phyloP scores from a whole-genome alignment of 2,113 vertebrate species.

The Apaloderma vittatum region DNA sequence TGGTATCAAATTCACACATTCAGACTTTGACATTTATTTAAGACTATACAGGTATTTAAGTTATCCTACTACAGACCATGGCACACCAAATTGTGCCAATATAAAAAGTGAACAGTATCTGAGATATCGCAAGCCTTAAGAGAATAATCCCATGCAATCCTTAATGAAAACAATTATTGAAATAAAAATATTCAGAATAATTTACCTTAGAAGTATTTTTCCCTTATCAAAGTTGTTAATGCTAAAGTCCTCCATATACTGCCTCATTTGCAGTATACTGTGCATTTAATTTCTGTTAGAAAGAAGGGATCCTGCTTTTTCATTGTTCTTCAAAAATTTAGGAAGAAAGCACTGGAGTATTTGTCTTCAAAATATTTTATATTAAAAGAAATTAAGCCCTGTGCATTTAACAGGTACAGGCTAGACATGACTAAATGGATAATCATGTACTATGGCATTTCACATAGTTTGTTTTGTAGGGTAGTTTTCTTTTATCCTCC shows the following conservation, averaged over 20 bases:
- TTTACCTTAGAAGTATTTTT: background rate
- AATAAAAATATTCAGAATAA: background rate
- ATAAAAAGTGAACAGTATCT: background rate
- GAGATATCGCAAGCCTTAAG: background rate
- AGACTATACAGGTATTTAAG: background rate
- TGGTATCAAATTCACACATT: background rate
- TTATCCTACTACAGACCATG: background rate
- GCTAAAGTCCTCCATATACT: background rate
- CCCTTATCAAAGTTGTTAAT: background rate
- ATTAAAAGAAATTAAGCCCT: constrained; percentile 1
- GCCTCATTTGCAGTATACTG: background rate
- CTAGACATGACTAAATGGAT: background rate
- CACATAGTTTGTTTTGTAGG: background rate
- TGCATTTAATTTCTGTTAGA: background rate
- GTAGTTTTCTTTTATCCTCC: background rate
- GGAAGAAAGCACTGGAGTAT: background rate
- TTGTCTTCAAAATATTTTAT: background rate
- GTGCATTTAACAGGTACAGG: background rate
- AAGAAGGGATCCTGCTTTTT: background rate
- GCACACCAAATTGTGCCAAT: background rate
- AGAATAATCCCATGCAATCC: background rate
- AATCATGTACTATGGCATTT: background rate
- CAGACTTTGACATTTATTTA: background rate
- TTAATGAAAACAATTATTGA: background rate
- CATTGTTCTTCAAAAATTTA: background rate